phyloP scores from a whole-genome alignment of 2,113 vertebrate species.

The Narcine bancroftii region DNA sequence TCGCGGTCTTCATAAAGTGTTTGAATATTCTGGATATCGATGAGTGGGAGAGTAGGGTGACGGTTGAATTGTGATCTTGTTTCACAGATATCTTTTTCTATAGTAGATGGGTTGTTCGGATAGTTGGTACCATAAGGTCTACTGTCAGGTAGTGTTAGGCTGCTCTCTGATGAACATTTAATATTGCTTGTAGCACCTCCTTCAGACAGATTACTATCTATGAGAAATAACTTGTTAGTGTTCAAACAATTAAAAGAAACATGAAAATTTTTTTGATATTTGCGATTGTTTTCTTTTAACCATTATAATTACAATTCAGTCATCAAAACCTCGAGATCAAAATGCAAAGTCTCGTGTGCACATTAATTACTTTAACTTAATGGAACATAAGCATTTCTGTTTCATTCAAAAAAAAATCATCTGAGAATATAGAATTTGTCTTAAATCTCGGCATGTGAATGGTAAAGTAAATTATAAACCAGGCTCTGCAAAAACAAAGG shows the following conservation, averaged over 20 bases:
- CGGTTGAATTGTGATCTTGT: slow-evolving; percentile 56
- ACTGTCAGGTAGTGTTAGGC: slow-evolving; percentile 50
- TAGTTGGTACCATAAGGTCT: slow-evolving; percentile 57
- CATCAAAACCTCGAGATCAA: not conserved
- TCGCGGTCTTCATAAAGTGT: slow-evolving; percentile 61
- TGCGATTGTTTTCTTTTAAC: not conserved
- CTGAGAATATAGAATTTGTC: not conserved
- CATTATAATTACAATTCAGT: not conserved
- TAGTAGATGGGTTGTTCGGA: slow-evolving; percentile 49
- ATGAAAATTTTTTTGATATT: not conserved
- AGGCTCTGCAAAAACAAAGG: not conserved
- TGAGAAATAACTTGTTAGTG: slow-evolving; percentile 37
- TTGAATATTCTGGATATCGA: slow-evolving; percentile 66
- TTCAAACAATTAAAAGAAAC: not conserved
- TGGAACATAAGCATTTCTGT: not conserved
- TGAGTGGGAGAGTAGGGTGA: slow-evolving; percentile 58
- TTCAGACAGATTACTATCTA: slow-evolving; percentile 53
- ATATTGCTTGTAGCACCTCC: slow-evolving; percentile 52
- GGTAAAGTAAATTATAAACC: not conserved
- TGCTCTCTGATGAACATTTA: slow-evolving; percentile 52
- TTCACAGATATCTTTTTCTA: slow-evolving; percentile 54
- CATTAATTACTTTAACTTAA: not conserved
- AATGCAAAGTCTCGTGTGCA: not conserved
- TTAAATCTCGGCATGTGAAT: not conserved
- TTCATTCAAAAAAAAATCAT: not conserved